Base-by-base conservation (phyloP, 1,140 invertebrate species). In the Lethrus apterus region DNA sequence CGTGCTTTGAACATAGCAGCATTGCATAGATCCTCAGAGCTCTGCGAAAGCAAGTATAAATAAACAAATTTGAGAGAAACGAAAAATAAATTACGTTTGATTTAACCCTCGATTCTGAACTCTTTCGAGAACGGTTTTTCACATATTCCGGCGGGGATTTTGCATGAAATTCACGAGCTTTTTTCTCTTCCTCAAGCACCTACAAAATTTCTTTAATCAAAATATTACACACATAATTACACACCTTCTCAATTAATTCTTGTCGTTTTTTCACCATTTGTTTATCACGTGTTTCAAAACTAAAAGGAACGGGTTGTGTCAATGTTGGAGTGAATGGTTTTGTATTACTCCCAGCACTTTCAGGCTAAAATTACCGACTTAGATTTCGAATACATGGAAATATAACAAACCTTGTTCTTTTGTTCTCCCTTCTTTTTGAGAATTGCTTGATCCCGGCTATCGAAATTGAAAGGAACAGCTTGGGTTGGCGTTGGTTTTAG, bases 231-330 rank as follows among this genome's bases (percentile, higher is more conserved):
- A 33, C 30, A 13, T 19, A 35, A 42, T 24, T 11, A 34, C 48
- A 49, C 59, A 70, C 69, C 64, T 69, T 68, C 45, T 70, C 60
- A 4, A 78, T 66, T 47, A 72, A 71, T 47, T 71, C 59, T 50
- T 74, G 66, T 53, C 70, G 71, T 47, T 62, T 65, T 19, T 58
- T 52, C 9, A 58, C 26, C 32, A 63, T 56, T 20, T 61, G 46
- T 54, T 67, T 68, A 47, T 75, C 71, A 3, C 72, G 54, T 13
- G 62, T 48, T 35, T 76, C 74, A 56, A 78, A 77, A 46, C 67
- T 70, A 51, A 78, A 78, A n/a, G 76, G 70, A 42, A 57, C 30
- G 1, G 56, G 50, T 42, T 53, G 58, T 0, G 67, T 70, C 4
- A 34, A 45, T 3, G 48, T 62, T 3, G 42, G 44, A 45, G 30